A percentile compares a stretch with the other conserved stretches of the same genome.
Evolutionary conservation across 37 sponge, comb jelly and placozoan genomes (phyloP).

Genomic region (Ianthella basta): DNA sequence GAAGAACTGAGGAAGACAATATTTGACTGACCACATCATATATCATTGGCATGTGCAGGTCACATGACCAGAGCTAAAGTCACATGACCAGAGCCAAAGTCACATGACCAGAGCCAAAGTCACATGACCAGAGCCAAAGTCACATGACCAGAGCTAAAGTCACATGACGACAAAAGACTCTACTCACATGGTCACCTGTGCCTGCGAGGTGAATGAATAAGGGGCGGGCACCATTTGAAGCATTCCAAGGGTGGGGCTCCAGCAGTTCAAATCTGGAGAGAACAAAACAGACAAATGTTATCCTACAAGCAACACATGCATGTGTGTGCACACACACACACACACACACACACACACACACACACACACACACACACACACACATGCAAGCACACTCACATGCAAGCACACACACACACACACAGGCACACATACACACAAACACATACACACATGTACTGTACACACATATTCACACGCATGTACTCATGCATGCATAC

Average conservation of each 20-base stretch:
- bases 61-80: no score
- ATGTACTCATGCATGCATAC: no score
- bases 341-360: slow-evolving; percentile 27
- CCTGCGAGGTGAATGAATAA: slow-evolving; percentile 86
- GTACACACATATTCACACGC: neutral
- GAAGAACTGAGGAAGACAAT: slow-evolving; percentile 51
- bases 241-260: slow-evolving; percentile 55
- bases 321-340: slow-evolving; percentile 23
- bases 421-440: slow-evolving; percentile 1
- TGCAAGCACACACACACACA: slow-evolving; percentile 12
- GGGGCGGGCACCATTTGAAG: slow-evolving; percentile 18
- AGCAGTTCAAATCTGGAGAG: slow-evolving; percentile 79
- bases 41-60: no score
- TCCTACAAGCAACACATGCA: no score
- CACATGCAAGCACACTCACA: slow-evolving; percentile 4
- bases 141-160: no score
- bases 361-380: slow-evolving; percentile 29
- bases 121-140: no score
- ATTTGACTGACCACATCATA: neutral
- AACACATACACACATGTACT: neutral
- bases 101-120: no score
- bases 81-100: no score
- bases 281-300: neutral
- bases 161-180: no score
- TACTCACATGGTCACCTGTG: slow-evolving; percentile 89